Conservation (phyloP, 2,113 vertebrate species). For the Brienomyrus longianalis region DNA sequence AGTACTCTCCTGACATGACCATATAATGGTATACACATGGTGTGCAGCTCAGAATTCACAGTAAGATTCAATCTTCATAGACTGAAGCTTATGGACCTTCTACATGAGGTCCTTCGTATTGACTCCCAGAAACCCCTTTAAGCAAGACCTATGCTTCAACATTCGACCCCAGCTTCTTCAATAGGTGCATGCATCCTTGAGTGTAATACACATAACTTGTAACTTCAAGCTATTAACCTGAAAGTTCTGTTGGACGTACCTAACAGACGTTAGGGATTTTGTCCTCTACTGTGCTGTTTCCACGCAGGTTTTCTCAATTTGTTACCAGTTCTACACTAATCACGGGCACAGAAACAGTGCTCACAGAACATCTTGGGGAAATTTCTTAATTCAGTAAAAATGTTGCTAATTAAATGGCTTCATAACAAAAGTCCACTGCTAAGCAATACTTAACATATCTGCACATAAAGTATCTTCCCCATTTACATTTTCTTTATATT, state of each 20-base stretch:
- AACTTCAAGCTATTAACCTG: neutral
- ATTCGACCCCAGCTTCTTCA: neutral
- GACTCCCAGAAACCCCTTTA: neutral
- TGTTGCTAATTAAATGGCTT: neutral
- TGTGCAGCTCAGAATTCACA: neutral
- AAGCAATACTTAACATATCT: too few relatives aligned
- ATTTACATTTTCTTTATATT: neutral
- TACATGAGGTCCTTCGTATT: neutral
- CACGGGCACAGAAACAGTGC: neutral
- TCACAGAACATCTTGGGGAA: neutral
- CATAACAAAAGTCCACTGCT: too few relatives aligned
- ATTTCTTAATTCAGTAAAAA: neutral
- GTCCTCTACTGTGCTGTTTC: too few relatives aligned
- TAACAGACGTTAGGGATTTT: neutral
- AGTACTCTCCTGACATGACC: neutral
- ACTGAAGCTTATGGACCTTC: too few relatives aligned
- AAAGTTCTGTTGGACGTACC: neutral
- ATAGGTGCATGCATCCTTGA: neutral
- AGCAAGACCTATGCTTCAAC: neutral
- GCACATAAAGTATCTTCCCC: too few relatives aligned
- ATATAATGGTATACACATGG: neutral
- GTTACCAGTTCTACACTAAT: neutral
- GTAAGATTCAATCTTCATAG: neutral
- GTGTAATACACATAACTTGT: neutral
- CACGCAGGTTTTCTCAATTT: too few relatives aligned